Conservation (phyloP, 2,797 vertebrate species). For the Thalassophryne amazonica region DNA sequence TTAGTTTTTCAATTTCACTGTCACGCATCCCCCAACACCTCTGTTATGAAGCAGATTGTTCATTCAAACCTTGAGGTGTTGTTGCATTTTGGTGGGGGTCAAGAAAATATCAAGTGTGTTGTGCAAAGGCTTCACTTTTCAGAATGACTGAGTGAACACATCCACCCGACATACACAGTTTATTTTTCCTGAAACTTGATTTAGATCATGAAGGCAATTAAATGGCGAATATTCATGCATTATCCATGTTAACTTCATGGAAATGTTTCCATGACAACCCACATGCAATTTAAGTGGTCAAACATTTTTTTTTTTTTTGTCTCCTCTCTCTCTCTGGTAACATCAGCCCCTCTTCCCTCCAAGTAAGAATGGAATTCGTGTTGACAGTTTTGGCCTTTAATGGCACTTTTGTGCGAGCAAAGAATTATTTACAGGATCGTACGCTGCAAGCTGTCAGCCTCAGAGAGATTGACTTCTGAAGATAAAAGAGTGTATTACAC, state of each 20-base stretch:
- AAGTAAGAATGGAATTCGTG: slow-evolving; percentile 94
- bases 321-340: slow-evolving; percentile 55
- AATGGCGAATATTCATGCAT: slow-evolving; percentile 88
- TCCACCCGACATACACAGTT: slow-evolving; percentile 8
- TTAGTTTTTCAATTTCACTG: slow-evolving; percentile 54
- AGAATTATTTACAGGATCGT: slow-evolving; percentile 99
- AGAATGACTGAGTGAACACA: slow-evolving; percentile 51
- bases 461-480: slow-evolving; percentile 87
- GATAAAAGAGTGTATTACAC: slow-evolving; percentile 92
- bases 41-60: slow-evolving; percentile 59
- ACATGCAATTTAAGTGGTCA: slow-evolving; percentile 97
- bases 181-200: slow-evolving; percentile 77
- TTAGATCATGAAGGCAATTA: slow-evolving; percentile 91
- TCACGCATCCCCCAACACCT: slow-evolving; percentile 54
- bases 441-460: slow-evolving; percentile 91
- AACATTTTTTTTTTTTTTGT: slow-evolving; percentile 77
- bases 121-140: slow-evolving; percentile 64
- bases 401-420: slow-evolving; percentile 91
- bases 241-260: slow-evolving; percentile 88
- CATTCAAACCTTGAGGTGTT: slow-evolving; percentile 66
- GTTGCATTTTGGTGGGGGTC: slow-evolving; percentile 38
- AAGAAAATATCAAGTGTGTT: slow-evolving; percentile 56
- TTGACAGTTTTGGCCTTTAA: slow-evolving; percentile 99
- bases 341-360: not conserved
- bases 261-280: slow-evolving; percentile 99